A percentile compares a stretch with the other conserved stretches of the same genome.
phyloP scores from a whole-genome alignment of 2,797 vertebrate genomes.

The Cryptoprocta ferox region DNA sequence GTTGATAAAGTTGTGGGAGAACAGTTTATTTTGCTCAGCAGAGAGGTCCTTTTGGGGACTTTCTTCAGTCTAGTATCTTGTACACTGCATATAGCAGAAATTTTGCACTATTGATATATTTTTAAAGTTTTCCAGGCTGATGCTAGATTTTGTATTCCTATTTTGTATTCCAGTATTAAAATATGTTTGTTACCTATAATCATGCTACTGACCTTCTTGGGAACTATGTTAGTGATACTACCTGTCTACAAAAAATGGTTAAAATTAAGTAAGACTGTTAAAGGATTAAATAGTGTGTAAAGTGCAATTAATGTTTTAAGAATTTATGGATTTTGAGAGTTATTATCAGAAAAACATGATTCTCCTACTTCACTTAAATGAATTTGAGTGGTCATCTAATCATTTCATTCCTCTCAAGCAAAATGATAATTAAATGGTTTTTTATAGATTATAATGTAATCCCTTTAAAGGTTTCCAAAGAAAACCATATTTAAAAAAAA shows the following conservation, averaged over 20 bases:
- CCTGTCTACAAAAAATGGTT: constrained; percentile 25
- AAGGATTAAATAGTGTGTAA: constrained; percentile 35
- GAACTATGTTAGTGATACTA: neutral
- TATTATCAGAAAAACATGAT: constrained; percentile 13
- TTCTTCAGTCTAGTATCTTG: neutral
- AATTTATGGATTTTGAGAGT: constrained; percentile 33
- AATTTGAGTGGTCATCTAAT: constrained; percentile 1
- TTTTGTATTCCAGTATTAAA: neutral
- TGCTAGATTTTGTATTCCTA: neutral
- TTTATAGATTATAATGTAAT: neutral
- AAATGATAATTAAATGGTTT: constrained; percentile 35
- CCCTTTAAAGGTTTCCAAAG: neutral
- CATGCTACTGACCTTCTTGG: neutral
- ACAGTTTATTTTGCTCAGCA: neutral
- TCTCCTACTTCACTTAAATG: constrained; percentile 24
- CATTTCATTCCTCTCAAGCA: neutral
- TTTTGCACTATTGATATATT: neutral
- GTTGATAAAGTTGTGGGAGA: neutral
- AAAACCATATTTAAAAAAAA: neutral
- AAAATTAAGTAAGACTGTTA: constrained; percentile 25
- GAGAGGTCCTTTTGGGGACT: neutral
- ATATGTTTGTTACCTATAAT: neutral
- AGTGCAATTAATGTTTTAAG: constrained; percentile 27
- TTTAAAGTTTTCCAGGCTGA: neutral
- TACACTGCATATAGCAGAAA: neutral